A percentile compares a stretch with the other conserved stretches of the same genome.
Conservation (phyloP, 2,113 vertebrate species). For the Danionella cerebrum region DNA sequence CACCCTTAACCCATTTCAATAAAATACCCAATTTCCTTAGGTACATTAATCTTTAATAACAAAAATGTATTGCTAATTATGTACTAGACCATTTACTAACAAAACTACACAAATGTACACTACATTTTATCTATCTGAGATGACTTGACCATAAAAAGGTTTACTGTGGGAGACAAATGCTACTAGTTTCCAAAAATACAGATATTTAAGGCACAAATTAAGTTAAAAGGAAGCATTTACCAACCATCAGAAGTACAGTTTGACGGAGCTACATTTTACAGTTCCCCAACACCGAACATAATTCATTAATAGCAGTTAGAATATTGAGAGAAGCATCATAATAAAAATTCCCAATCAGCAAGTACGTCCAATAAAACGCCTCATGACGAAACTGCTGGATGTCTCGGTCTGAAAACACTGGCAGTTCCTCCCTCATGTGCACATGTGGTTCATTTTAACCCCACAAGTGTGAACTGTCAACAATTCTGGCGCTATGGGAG, state of each 20-base stretch:
- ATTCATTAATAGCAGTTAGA: neutral
- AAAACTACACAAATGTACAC: too few relatives aligned
- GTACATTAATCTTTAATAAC: too few relatives aligned
- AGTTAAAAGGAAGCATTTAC: too few relatives aligned
- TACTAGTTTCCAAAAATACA: too few relatives aligned
- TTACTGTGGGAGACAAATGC: too few relatives aligned
- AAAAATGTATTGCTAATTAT: too few relatives aligned
- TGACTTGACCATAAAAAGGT: too few relatives aligned
- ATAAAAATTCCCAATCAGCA: neutral
- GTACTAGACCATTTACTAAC: too few relatives aligned
- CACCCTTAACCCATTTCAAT: too few relatives aligned
- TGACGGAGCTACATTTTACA: neutral
- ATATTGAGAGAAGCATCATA: conserved; percentile 2
- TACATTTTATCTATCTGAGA: too few relatives aligned
- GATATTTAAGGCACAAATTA: too few relatives aligned
- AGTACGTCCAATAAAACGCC: neutral
- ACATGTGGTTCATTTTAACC: conserved; percentile 28
- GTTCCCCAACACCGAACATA: neutral
- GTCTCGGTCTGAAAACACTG: neutral
- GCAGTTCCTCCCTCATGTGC: conserved; percentile 8
- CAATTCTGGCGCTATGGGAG: conserved; percentile 14
- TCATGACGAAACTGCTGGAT: conserved; percentile 6
- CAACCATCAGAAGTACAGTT: neutral
- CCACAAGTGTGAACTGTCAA: conserved; percentile 23
- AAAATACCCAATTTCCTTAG: too few relatives aligned